A percentile compares a stretch with the other conserved stretches of the same genome.
phyloP scores from a whole-genome alignment of 2,113 vertebrate genomes.

The Danionella cerebrum region DNA sequence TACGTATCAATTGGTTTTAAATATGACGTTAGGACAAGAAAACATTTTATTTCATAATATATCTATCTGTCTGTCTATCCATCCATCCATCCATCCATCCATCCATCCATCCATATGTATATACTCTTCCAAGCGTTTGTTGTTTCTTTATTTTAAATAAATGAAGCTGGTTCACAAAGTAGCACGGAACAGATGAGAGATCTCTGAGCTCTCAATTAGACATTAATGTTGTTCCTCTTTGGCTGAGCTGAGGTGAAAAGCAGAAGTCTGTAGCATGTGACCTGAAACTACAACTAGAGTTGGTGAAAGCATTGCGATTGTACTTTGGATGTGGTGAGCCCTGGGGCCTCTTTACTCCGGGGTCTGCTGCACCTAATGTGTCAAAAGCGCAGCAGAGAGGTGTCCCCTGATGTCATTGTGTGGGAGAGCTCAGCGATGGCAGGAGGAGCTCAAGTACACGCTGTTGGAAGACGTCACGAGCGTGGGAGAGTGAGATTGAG shows the following conservation, averaged over 20 bases:
- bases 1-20: no score
- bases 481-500: constrained; percentile 5
- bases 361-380: not conserved
- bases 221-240: constrained; percentile 16
- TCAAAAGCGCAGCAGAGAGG: constrained; percentile 28
- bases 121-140: no score
- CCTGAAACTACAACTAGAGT: not conserved
- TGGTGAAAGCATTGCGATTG: not conserved
- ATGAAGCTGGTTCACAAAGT: no score
- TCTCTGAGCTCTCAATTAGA: not conserved
- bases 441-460: not conserved
- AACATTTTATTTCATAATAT: no score
- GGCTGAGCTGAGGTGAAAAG: constrained; percentile 21
- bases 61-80: no score
- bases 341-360: not conserved
- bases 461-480: constrained; percentile 13
- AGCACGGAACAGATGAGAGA: not conserved
- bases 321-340: not conserved
- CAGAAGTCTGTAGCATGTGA: constrained; percentile 41
- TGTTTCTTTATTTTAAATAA: no score
- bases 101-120: no score
- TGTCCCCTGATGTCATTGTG: constrained; percentile 45
- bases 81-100: no score
- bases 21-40: no score
- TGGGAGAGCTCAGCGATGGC: constrained; percentile 4